Percentiles rank a stretch among this genome's conserved stretches.
These are phyloP conservation scores for Sebastes wilsoni DNA, from an alignment of 2,797 vertebrate species.

Conservation along the genomic window DNA sequence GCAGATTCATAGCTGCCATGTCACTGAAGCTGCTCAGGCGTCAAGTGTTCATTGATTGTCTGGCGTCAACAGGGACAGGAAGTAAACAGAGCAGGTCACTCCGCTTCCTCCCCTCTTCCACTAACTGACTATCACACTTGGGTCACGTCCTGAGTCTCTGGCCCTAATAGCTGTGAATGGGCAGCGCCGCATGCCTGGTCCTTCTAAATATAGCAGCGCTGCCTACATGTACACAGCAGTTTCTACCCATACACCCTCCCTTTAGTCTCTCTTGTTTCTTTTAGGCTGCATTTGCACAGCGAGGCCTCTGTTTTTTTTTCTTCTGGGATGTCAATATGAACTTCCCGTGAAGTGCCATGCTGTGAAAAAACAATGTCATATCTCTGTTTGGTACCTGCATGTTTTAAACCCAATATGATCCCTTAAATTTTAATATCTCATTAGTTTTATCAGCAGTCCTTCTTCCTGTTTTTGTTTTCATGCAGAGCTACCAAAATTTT, in stretches of 20 bases:
- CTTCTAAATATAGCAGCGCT: slow-evolving; percentile 67
- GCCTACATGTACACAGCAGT: slow-evolving; percentile 47
- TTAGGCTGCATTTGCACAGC: neutral
- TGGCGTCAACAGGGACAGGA: slow-evolving; percentile 25
- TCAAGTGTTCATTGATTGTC: neutral
- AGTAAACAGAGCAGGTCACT: slow-evolving; percentile 12
- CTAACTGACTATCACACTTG: neutral
- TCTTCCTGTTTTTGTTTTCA: neutral
- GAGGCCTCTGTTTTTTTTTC: neutral
- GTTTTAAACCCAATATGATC: neutral
- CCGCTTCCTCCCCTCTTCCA: slow-evolving; percentile 1
- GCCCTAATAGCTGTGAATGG: slow-evolving; percentile 44
- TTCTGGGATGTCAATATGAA: neutral
- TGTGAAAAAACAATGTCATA: neutral
- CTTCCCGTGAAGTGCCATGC: too few species aligned
- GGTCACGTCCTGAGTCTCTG: slow-evolving; percentile 43
- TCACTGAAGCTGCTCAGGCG: neutral
- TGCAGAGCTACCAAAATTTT: neutral
- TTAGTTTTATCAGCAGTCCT: neutral
- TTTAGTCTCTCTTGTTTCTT: neutral
- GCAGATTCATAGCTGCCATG: neutral
- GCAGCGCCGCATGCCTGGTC: slow-evolving; percentile 32
- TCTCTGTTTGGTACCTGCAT: neutral
- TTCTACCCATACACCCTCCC: slow-evolving; percentile 17
- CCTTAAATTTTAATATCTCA: neutral